Evolutionary conservation across 2,113 vertebrate genomes (phyloP).

Genomic region (Chaenogobius annularis): DNA sequence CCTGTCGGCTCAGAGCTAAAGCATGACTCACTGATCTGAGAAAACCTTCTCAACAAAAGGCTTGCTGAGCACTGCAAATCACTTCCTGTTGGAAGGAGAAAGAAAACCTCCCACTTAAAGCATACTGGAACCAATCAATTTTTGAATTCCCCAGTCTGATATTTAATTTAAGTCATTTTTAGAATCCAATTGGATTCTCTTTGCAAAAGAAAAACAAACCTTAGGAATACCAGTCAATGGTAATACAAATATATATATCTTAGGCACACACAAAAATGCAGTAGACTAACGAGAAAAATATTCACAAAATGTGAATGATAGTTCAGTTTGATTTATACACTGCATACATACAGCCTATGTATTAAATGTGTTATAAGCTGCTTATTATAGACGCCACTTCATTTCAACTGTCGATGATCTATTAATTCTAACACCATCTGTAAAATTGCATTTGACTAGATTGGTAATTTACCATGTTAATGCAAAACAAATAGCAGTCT

Average conservation of each 20-base stretch:
- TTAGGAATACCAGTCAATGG: slow-evolving; percentile 20
- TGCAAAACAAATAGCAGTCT: background rate
- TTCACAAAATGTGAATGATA: background rate
- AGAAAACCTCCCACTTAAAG: slow-evolving; percentile 91
- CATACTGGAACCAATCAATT: slow-evolving; percentile 93
- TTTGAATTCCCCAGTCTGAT: slow-evolving; percentile 84
- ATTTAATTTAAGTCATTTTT: slow-evolving; percentile 71
- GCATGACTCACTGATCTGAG: slow-evolving; percentile 98
- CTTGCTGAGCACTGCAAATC: slow-evolving; percentile 98
- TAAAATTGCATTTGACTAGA: slow-evolving; percentile 16
- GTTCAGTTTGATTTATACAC: background rate
- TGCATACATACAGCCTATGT: background rate
- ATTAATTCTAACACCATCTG: slow-evolving; percentile 1
- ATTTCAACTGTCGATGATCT: slow-evolving; percentile 31
- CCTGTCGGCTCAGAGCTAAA: slow-evolving; percentile 89
- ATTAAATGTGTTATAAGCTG: slow-evolving; percentile 20
- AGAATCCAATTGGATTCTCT: slow-evolving; percentile 61
- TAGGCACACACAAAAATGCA: background rate
- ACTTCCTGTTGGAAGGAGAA: slow-evolving; percentile 92
- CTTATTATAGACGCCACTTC: slow-evolving; percentile 33
- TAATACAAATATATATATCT: slow-evolving; percentile 1
- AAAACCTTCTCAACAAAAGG: slow-evolving; percentile 99
- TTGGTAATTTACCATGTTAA: slow-evolving; percentile 10
- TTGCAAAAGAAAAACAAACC: slow-evolving; percentile 40
- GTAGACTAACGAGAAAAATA: background rate